Conservation (phyloP, 2,797 vertebrate species). For the Rhadinocentrus ornatus region DNA sequence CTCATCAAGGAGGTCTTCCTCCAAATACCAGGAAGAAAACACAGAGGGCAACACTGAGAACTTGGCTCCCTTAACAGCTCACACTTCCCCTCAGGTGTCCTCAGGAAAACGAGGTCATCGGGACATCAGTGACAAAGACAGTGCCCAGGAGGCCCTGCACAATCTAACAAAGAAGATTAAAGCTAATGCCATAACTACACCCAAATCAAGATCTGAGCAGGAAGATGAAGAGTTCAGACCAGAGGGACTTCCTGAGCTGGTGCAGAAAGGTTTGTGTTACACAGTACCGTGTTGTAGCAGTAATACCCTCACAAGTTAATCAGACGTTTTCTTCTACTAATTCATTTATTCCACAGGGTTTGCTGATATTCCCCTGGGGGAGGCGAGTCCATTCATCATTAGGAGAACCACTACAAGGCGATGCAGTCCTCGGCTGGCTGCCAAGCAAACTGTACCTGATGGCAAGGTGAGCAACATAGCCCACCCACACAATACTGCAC, state of each 20-base stretch:
- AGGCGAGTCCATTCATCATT: slow-evolving; percentile 85
- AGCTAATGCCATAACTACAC: slow-evolving; percentile 46
- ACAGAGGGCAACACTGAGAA: slow-evolving; percentile 50
- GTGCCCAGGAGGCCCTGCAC: slow-evolving; percentile 77
- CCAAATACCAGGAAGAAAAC: slow-evolving; percentile 47
- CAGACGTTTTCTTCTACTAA: background rate
- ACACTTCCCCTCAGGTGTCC: slow-evolving; percentile 49
- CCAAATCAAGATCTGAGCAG: slow-evolving; percentile 40
- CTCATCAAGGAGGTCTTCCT: slow-evolving; percentile 53
- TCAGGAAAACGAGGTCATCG: slow-evolving; percentile 78
- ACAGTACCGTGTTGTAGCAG: background rate
- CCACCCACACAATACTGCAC: background rate
- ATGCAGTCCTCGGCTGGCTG: slow-evolving; percentile 77
- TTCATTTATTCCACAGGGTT: slow-evolving; percentile 78
- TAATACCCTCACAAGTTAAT: background rate
- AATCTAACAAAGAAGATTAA: slow-evolving; percentile 81
- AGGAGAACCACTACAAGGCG: slow-evolving; percentile 82
- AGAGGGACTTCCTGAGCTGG: slow-evolving; percentile 89
- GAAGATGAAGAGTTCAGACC: slow-evolving; percentile 74
- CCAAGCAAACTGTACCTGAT: slow-evolving; percentile 73
- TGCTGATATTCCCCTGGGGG: slow-evolving; percentile 86
- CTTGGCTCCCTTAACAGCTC: slow-evolving; percentile 40
- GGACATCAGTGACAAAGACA: slow-evolving; percentile 61
- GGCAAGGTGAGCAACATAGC: slow-evolving; percentile 79
- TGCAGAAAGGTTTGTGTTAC: slow-evolving; percentile 84